Evolutionary conservation across 2,797 vertebrate genomes (phyloP), one percentile per base, ranked within the genome.

Genomic region (Danio albolineatus): DNA sequence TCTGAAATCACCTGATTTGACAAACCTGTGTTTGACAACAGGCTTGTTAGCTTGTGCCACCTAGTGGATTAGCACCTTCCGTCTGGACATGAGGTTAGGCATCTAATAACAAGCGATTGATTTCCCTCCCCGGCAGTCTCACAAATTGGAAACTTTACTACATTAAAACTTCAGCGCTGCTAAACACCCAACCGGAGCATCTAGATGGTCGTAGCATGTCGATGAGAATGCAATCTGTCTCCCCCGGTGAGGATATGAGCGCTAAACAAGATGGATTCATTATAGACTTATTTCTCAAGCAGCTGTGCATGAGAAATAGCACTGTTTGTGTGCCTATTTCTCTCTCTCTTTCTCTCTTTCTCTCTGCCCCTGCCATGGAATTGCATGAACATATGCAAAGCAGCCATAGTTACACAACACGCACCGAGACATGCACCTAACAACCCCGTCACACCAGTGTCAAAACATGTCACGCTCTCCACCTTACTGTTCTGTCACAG

Each of bases 11-110:
- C 17, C 44, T 28, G 10, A 69, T 82, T 73, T 80, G 39, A 78
- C 64, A 28, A 65, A 28, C 19, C 36, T 61, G 44, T 57, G 78
- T 67, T 74, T 83, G 70, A 21, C 46, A 82, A 82, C 72, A 86
- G 79, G 71, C 60, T 80, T 82, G 70, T 87, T 83, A 78, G 72
- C 66, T 84, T 84, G 54, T 89, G 76, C 86, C 87, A 88, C 77
- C 86, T 89, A 81, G 86, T 82, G 86, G 85, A 82, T 82, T 85
- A 84, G 51, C 77, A 71, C 39, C 36, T 51, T 77, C 44, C 5
- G 19, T 51, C 38, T 67, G 59, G 57, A 73, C 49, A 48, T 19
- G 73, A 44, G 28, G 21, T 65, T 82, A 70, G 21, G 73, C 61
- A 39, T 69, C 80, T 62, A 78, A 67, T 71, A 84, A 82, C 51